These are phyloP conservation scores for Leucozona laternaria DNA, from an alignment of 2,888 invertebrate genomes.

Conservation along the genomic window DNA sequence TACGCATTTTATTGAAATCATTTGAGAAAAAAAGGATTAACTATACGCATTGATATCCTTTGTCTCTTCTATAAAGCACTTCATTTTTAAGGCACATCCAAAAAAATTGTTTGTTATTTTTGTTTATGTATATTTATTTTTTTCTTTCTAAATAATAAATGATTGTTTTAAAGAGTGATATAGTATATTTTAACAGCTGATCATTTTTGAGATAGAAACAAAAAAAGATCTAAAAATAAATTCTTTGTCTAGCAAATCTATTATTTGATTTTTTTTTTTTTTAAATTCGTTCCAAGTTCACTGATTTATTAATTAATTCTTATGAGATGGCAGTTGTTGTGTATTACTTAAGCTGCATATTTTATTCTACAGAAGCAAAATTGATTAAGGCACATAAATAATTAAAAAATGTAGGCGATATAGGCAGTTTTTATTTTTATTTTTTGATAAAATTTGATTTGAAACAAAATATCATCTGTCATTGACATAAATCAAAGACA, in stretches of 20 bases:
- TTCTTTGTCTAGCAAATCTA: background rate
- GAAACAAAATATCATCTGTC: constrained; percentile 56
- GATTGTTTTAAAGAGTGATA: background rate
- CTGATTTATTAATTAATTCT: constrained; percentile 65
- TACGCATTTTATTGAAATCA: constrained; percentile 70
- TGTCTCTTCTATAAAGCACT: constrained; percentile 40
- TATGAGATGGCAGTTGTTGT: constrained; percentile 8
- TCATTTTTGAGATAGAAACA: background rate
- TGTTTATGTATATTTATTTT: too few relatives aligned
- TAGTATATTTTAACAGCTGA: background rate
- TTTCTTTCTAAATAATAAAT: constrained; percentile 8
- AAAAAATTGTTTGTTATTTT: constrained; percentile 14
- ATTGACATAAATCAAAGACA: constrained; percentile 55
- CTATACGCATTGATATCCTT: constrained; percentile 25
- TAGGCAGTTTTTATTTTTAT: constrained; percentile 46
- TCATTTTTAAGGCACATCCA: constrained; percentile 71
- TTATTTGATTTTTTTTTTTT: background rate
- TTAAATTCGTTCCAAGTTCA: constrained; percentile 3
- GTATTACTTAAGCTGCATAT: background rate
- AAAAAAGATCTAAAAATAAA: constrained; percentile 5
- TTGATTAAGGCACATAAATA: constrained; percentile 33
- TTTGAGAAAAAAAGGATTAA: constrained; percentile 20
- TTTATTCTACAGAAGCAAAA: constrained; percentile 32
- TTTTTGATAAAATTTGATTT: constrained; percentile 45
- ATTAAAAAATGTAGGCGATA: constrained; percentile 41